phyloP scores from a whole-genome alignment of 1,140 invertebrate species.

The Anastatus disparis region DNA sequence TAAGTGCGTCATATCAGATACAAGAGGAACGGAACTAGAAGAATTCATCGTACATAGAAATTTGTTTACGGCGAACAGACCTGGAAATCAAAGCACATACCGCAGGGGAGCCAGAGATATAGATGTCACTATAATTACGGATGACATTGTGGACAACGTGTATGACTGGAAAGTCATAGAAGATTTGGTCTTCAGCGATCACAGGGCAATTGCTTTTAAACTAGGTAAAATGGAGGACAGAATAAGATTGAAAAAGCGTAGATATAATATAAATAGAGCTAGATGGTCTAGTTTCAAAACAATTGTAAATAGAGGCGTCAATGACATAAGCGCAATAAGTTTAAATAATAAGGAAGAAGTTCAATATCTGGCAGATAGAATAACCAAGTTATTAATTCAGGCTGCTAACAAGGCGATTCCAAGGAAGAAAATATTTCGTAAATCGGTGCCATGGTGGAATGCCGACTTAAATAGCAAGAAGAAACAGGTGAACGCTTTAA shows the following conservation, averaged over 20 bases:
- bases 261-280: background rate
- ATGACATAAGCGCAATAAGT: background rate
- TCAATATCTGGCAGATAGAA: background rate
- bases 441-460: constrained; percentile 8
- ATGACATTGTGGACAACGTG: background rate
- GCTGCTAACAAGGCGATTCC: background rate
- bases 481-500: background rate
- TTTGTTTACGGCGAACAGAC: constrained; percentile 43
- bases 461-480: background rate
- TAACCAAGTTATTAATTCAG: background rate
- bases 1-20: background rate
- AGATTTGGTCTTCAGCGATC: background rate
- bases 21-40: background rate
- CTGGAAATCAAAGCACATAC: background rate
- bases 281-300: too few species aligned
- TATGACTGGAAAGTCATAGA: background rate
- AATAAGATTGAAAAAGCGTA: background rate
- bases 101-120: background rate
- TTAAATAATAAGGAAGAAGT: too few species aligned
- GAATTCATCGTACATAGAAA: background rate
- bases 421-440: background rate
- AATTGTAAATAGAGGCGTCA: background rate
- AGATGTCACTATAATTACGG: background rate
- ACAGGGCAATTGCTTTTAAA: background rate
- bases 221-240: background rate